A percentile compares a stretch with the other conserved stretches of the same genome.
These are phyloP conservation scores for Pheosia gnoma DNA, from an alignment of 2,888 invertebrate genomes.

Conservation along the genomic window DNA sequence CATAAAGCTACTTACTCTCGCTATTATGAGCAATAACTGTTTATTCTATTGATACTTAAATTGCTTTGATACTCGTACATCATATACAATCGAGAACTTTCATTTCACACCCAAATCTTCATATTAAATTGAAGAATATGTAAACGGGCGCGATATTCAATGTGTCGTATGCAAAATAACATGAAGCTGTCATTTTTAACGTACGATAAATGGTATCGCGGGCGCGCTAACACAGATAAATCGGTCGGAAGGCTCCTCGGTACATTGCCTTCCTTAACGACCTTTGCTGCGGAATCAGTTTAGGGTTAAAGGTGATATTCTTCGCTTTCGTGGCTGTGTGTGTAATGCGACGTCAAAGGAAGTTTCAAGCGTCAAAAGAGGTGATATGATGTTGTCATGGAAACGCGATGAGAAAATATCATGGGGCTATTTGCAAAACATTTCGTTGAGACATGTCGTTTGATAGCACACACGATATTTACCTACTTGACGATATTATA, in stretches of 20 bases:
- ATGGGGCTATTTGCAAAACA: slow-evolving; percentile 22
- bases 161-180: slow-evolving; percentile 70
- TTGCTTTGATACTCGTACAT: slow-evolving; percentile 15
- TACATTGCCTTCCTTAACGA: slow-evolving; percentile 81
- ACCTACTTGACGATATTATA: background rate
- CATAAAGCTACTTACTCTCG: background rate
- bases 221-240: slow-evolving; percentile 66
- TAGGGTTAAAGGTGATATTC: slow-evolving; percentile 77
- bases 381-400: slow-evolving; percentile 40
- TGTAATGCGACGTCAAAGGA: slow-evolving; percentile 44
- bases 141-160: slow-evolving; percentile 72
- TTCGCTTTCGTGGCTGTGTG: slow-evolving; percentile 42
- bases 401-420: slow-evolving; percentile 20
- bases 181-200: slow-evolving; percentile 77
- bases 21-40: slow-evolving; percentile 1
- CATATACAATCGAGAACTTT: background rate
- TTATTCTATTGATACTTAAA: slow-evolving; percentile 9
- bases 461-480: background rate
- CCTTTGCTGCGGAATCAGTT: slow-evolving; percentile 73
- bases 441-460: slow-evolving; percentile 11
- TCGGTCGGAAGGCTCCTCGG: slow-evolving; percentile 74
- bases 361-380: slow-evolving; percentile 36
- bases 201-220: slow-evolving; percentile 64
- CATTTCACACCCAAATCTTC: background rate
- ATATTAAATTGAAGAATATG: slow-evolving; percentile 72